Conservation (phyloP, 2,888 invertebrate genomes). For the Pimpla rufipes region DNA sequence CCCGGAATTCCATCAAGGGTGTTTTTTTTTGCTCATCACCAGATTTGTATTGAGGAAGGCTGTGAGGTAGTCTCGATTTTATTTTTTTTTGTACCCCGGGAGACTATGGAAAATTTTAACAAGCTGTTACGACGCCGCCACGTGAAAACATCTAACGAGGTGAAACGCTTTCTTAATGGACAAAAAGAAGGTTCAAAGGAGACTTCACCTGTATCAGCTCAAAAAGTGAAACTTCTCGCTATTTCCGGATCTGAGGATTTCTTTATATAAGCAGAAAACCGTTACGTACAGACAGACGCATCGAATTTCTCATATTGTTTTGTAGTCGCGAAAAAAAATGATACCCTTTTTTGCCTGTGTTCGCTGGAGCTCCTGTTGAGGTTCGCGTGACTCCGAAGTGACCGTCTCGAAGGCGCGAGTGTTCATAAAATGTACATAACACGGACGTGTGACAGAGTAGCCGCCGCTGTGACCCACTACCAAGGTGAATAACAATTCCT, state of each 20-base stretch:
- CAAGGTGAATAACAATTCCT: slow-evolving; percentile 68
- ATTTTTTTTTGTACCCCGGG: slow-evolving; percentile 28
- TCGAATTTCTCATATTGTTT: too few relatives aligned
- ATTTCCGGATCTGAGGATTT: too few relatives aligned
- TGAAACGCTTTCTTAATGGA: too few relatives aligned
- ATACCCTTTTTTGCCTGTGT: too few relatives aligned
- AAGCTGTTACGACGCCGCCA: not conserved
- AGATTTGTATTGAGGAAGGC: slow-evolving; percentile 33
- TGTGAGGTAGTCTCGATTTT: slow-evolving; percentile 17
- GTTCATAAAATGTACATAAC: slow-evolving; percentile 49
- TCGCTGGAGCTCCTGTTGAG: not conserved
- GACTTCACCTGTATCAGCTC: too few relatives aligned
- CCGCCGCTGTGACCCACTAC: slow-evolving; percentile 67
- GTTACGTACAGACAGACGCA: too few relatives aligned
- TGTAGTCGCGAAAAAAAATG: too few relatives aligned
- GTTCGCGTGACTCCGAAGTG: not conserved
- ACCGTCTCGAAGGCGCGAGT: slow-evolving; percentile 30
- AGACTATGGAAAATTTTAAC: slow-evolving; percentile 14
- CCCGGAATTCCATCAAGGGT: slow-evolving; percentile 5
- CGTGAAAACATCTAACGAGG: not conserved
- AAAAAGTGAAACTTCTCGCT: too few relatives aligned
- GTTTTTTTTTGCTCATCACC: slow-evolving; percentile 23
- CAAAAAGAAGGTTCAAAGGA: too few relatives aligned
- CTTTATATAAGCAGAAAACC: too few relatives aligned
- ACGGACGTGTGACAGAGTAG: slow-evolving; percentile 36